Conservation (phyloP, 2,888 invertebrate species). For the Pristionchus fissidentatus region DNA sequence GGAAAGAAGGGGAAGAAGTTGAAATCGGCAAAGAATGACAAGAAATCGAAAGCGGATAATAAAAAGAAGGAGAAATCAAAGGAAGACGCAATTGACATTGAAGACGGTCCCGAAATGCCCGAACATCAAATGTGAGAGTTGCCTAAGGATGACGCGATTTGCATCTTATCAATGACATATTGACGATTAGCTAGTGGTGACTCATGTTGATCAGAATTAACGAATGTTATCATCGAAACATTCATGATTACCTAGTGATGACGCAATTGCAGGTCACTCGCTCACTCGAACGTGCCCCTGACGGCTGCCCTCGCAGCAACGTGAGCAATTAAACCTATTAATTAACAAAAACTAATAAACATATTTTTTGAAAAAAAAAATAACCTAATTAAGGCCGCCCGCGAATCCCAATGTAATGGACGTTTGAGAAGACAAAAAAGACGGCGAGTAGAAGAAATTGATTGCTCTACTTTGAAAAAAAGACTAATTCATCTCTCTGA, state of each 20-base stretch:
- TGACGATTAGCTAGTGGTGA: too few species aligned
- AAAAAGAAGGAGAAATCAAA: conserved; percentile 2
- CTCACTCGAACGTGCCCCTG: background rate
- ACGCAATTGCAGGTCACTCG: background rate
- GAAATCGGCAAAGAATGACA: background rate
- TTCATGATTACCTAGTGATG: background rate
- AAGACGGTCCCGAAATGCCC: background rate
- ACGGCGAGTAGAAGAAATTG: background rate
- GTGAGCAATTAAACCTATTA: background rate
- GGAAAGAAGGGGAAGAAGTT: background rate
- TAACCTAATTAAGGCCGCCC: background rate
- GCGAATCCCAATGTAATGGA: background rate
- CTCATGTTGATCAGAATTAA: too few species aligned
- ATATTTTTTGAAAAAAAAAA: too few species aligned
- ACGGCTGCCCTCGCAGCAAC: background rate
- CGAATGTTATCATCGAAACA: too few species aligned
- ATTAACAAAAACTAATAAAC: background rate
- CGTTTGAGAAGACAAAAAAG: background rate
- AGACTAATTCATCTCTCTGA: background rate
- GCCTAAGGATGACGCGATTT: background rate
- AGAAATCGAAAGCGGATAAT: background rate
- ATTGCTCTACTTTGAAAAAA: too few species aligned
- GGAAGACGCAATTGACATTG: background rate
- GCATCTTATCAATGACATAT: too few species aligned
- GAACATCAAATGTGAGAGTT: conserved; percentile 15